Base-by-base conservation (phyloP, 2,888 invertebrate species). In the Poecilus cupreus region DNA sequence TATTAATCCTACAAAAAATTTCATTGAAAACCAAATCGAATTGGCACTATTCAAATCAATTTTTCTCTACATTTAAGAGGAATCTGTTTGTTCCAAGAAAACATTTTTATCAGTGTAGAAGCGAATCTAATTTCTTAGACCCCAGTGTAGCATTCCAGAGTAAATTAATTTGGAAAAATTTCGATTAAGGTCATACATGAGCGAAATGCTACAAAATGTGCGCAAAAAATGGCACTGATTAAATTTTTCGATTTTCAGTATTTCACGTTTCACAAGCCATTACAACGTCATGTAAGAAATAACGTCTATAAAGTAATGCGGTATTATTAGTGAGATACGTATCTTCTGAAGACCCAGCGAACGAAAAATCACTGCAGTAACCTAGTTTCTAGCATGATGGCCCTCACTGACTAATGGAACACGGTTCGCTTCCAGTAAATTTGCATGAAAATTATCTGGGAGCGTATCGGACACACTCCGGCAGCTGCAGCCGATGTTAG, bases 401-500 rank as follows among this genome's bases (percentile, higher is more conserved):
- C 8, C 18, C 16, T 18, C 6, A 2, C 13, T 18, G 13, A 13
- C 18, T 51, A 51, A 51, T 51, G 51, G 51, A 51, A 51, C 51
- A 51, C 51, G 51, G 13, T 8, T 51, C 51, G 16, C 32, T 32
- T 32, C 32, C 32, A 18, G 6, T 51, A 51, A 51, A 51, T 51
- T 51, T 51, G 51, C 51, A 51, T 51, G 51, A 51, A 51, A 51
- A 51, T 51, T 11, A 51, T 51, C 51, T 51, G 16, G 51, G 3
- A 51, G 51, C 18, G 51, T 16, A 18, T 51, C 46, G 46, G 13
- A 46, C 46, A 46, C 13, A 46, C 46, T 13, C 26, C 32, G 32
- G 60, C 60, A 60, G 64, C 64, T 68, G 64, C 64, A 68, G 18
- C 20, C 64, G 64, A 68, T 37, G 64, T 37, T 68, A 13, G 18